phyloP scores from a whole-genome alignment of 2,797 vertebrate genomes.

The Eupleurogrammus muticus region DNA sequence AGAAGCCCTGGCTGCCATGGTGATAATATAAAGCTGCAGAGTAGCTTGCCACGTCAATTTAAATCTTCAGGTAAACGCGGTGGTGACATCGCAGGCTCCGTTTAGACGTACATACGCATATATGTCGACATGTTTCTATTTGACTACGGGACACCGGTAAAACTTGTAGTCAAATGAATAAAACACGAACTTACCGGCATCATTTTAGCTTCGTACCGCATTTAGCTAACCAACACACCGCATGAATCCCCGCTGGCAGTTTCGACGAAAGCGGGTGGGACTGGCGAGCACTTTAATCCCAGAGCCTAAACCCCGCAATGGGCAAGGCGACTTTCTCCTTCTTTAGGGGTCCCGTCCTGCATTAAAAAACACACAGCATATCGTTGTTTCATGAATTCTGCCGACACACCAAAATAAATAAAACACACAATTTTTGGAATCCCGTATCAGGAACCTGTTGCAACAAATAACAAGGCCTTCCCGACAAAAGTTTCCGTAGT shows the following conservation, averaged over 20 bases:
- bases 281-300: constrained; percentile 71
- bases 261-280: constrained; percentile 73
- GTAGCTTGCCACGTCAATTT: constrained; percentile 56
- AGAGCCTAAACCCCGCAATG: constrained; percentile 57
- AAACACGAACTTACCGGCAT: constrained; percentile 91
- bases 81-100: neutral
- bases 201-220: constrained; percentile 95
- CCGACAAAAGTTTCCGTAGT: constrained; percentile 78
- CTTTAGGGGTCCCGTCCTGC: constrained; percentile 53
- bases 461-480: constrained; percentile 75
- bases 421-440: neutral
- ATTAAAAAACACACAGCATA: constrained; percentile 16
- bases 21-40: constrained; percentile 1
- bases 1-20: constrained; percentile 3
- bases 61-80: constrained; percentile 58
- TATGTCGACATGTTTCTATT: neutral
- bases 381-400: neutral
- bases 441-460: constrained; percentile 78
- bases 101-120: neutral
- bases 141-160: neutral
- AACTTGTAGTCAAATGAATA: constrained; percentile 22
- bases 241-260: constrained; percentile 70
- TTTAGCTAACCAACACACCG: constrained; percentile 78
- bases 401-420: neutral
- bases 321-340: constrained; percentile 67